Conservation (phyloP, 37 sponge, comb jelly and placozoan genomes). For the Chondrosia reniformis region DNA sequence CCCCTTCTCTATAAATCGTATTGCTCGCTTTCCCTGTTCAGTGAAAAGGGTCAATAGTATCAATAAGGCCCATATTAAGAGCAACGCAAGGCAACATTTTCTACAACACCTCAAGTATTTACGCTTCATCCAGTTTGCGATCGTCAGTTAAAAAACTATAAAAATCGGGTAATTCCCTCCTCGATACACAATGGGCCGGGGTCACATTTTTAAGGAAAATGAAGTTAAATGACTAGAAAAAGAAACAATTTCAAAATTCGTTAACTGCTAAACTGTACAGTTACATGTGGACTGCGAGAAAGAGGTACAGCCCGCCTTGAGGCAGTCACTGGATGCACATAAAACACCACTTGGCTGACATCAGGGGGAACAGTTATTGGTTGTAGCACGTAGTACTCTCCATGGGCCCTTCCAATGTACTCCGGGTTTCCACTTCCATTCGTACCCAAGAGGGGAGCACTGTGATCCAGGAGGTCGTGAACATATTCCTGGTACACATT, state of each 20-base stretch:
- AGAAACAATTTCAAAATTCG: neutral
- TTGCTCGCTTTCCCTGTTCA: no score
- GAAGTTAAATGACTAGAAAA: neutral
- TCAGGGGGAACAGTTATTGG: neutral
- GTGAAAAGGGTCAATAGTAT: no score
- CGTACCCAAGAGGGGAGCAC: constrained; percentile 14
- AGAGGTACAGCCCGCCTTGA: constrained; percentile 18
- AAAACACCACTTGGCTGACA: constrained; percentile 21
- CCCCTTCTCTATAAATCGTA: no score
- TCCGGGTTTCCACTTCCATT: neutral
- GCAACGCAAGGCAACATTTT: no score
- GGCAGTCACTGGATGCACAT: constrained; percentile 35
- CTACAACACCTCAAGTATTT: no score
- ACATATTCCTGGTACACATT: constrained; percentile 40
- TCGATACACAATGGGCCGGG: no score
- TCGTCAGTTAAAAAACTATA: no score
- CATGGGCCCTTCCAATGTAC: constrained; percentile 12
- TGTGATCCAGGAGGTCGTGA: neutral
- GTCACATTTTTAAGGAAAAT: neutral
- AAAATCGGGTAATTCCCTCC: no score
- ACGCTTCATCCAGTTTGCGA: no score
- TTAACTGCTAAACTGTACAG: neutral
- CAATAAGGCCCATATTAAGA: no score
- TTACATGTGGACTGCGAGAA: constrained; percentile 6
- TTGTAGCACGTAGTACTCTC: neutral